Evolutionary conservation across 2,888 invertebrate species (phyloP).

Genomic region (Tortricodes alternella): DNA sequence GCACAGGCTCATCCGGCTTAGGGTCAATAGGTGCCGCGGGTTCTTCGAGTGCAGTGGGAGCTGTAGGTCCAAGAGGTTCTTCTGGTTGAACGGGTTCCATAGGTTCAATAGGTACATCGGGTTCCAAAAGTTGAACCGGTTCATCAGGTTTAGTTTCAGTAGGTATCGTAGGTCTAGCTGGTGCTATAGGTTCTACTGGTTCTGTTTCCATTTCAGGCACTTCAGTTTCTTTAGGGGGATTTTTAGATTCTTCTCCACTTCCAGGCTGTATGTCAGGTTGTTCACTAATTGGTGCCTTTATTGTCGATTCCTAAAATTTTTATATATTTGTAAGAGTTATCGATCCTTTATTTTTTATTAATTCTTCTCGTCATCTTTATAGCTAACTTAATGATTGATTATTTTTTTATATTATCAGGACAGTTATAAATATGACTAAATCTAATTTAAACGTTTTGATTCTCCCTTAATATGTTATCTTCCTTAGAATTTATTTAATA

Average conservation of each 20-base stretch:
- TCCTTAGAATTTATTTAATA: no score
- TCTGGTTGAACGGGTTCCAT: background rate
- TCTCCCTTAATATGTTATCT: no score
- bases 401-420: no score
- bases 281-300: background rate
- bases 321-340: background rate
- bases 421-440: no score
- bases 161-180: background rate
- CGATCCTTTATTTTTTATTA: no score
- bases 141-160: background rate
- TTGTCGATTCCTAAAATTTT: background rate
- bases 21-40: background rate
- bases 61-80: background rate
- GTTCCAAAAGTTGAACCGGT: background rate
- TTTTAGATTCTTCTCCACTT: background rate
- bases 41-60: no score
- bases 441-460: no score
- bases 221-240: background rate
- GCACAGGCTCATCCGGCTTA: background rate
- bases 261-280: slow-evolving; percentile 2
- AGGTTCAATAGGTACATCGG: background rate
- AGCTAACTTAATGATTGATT: no score
- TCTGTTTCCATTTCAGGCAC: background rate
- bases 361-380: no score
- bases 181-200: background rate